phyloP scores from a whole-genome alignment of 2,888 invertebrate species.

The Tiphia femorata region DNA sequence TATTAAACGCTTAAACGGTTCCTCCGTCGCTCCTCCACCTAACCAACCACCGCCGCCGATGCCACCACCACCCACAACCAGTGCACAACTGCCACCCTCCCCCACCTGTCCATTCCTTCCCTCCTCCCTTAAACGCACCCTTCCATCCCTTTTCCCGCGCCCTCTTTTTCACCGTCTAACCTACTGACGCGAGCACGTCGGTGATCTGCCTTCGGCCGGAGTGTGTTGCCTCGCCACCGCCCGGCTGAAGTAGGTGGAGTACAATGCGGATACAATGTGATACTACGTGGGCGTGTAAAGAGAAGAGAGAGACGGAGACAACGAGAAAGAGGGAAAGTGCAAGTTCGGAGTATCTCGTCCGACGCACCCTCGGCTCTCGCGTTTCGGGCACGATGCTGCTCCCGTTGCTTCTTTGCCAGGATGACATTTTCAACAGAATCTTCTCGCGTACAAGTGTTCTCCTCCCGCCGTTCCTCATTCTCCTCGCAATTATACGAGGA shows the following conservation, averaged over 20 bases:
- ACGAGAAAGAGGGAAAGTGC: slow-evolving; percentile 3
- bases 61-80: too few species aligned
- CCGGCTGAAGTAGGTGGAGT: neutral
- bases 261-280: neutral
- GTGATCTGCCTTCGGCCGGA: slow-evolving; percentile 6
- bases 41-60: neutral
- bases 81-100: neutral
- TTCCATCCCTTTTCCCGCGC: neutral
- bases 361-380: neutral
- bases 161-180: neutral
- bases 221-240: too few species aligned
- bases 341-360: too few species aligned
- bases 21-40: slow-evolving; percentile 10
- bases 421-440: neutral
- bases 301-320: neutral
- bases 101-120: neutral
- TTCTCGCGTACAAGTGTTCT: neutral
- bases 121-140: neutral
- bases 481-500: too few species aligned
- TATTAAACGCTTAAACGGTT: slow-evolving; percentile 50
- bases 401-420: too few species aligned
- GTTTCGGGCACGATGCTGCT: slow-evolving; percentile 11
- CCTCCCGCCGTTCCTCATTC: too few species aligned
- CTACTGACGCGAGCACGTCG: slow-evolving; percentile 1
- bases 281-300: neutral